These are phyloP conservation scores for Psylliodes chrysocephalus DNA, from an alignment of 2,888 invertebrate species.

Conservation along the genomic window DNA sequence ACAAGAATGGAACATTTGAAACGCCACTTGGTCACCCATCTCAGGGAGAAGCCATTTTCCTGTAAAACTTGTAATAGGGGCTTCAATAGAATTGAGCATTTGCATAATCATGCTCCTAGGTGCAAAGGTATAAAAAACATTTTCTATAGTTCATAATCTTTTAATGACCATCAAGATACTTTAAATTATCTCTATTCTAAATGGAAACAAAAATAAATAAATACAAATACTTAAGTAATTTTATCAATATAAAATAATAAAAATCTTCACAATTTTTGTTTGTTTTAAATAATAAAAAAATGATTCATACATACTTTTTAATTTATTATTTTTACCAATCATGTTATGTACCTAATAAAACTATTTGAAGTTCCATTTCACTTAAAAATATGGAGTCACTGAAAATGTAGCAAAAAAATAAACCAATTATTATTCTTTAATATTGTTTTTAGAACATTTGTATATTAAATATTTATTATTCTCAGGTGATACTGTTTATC, in stretches of 20 bases:
- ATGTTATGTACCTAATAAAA: too few relatives aligned
- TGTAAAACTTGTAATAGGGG: conserved; percentile 62
- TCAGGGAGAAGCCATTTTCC: conserved; percentile 61
- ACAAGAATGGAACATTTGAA: conserved; percentile 62
- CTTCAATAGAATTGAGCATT: conserved; percentile 62
- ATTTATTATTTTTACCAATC: too few relatives aligned
- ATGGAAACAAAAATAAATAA: too few relatives aligned
- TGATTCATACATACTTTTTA: too few relatives aligned
- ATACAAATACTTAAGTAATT: too few relatives aligned
- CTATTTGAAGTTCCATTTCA: too few relatives aligned
- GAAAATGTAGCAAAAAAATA: neutral
- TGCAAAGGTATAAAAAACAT: conserved; percentile 57
- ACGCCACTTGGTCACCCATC: conserved; percentile 61
- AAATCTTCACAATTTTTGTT: too few relatives aligned
- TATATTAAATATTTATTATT: neutral
- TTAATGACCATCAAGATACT: too few relatives aligned
- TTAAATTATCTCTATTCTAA: too few relatives aligned
- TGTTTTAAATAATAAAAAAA: too few relatives aligned
- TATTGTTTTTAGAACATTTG: neutral
- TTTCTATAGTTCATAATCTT: too few relatives aligned
- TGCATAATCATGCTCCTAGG: conserved; percentile 59
- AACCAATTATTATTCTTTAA: neutral
- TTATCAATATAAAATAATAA: neutral
- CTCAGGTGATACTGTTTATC: conserved; percentile 61
- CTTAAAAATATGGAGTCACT: too few relatives aligned